These are phyloP conservation scores for Cottoperca gobio DNA, from an alignment of 2,797 vertebrate genomes.

Conservation along the genomic window DNA sequence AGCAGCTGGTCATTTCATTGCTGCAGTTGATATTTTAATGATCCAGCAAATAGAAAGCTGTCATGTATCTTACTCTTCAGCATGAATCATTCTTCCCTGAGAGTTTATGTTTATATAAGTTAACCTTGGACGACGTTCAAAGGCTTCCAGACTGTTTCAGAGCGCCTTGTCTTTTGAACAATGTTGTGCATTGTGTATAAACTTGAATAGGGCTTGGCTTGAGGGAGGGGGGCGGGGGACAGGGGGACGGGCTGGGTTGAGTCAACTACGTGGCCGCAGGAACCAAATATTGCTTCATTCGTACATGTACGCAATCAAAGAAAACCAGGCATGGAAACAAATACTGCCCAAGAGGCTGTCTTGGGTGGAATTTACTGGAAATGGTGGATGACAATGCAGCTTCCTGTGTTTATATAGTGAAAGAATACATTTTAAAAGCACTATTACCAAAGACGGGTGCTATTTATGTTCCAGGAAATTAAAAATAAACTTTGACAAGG, in stretches of 20 bases:
- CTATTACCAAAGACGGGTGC: slow-evolving; percentile 54
- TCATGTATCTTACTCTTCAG: slow-evolving; percentile 33
- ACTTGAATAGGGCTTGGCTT: slow-evolving; percentile 58
- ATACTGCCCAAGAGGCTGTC: slow-evolving; percentile 60
- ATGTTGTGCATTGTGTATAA: slow-evolving; percentile 79
- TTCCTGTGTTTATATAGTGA: slow-evolving; percentile 78
- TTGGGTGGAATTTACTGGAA: slow-evolving; percentile 82
- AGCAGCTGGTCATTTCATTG: slow-evolving; percentile 39
- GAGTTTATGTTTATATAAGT: slow-evolving; percentile 57
- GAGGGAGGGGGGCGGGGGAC: slow-evolving; percentile 20
- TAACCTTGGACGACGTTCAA: slow-evolving; percentile 68
- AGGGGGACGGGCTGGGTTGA: slow-evolving; percentile 47
- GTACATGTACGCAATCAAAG: slow-evolving; percentile 83
- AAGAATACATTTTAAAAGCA: slow-evolving; percentile 72
- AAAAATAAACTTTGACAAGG: slow-evolving; percentile 49
- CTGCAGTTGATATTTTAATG: slow-evolving; percentile 55
- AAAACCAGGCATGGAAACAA: slow-evolving; percentile 79
- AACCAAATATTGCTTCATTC: slow-evolving; percentile 85
- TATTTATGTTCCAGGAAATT: slow-evolving; percentile 60
- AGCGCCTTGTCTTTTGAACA: slow-evolving; percentile 73
- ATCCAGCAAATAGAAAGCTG: slow-evolving; percentile 57
- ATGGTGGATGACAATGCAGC: slow-evolving; percentile 80
- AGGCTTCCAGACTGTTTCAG: slow-evolving; percentile 59
- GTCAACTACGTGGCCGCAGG: slow-evolving; percentile 77
- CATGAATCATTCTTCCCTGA: slow-evolving; percentile 49